phyloP scores from a whole-genome alignment of 2,888 invertebrate genomes.

The Epinotia demarniana region DNA sequence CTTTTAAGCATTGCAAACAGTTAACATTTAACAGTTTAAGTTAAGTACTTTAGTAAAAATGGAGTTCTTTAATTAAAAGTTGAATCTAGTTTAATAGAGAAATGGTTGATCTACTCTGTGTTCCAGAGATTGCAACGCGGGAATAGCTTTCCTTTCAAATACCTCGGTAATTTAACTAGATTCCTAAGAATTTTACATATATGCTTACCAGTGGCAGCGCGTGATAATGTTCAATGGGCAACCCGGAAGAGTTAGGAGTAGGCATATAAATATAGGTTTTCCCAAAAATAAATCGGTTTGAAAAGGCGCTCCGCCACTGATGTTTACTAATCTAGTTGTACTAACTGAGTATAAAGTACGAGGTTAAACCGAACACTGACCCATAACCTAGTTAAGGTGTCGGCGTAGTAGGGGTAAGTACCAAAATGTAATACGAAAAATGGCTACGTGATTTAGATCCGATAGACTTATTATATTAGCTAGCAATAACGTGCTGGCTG shows the following conservation, averaged over 20 bases:
- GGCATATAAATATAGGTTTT: too few relatives aligned
- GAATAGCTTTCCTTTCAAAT: background rate
- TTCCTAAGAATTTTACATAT: too few relatives aligned
- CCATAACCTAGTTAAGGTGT: constrained; percentile 7
- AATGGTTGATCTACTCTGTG: background rate
- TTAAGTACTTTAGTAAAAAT: background rate
- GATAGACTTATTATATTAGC: background rate
- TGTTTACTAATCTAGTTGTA: background rate
- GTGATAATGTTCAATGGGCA: too few relatives aligned
- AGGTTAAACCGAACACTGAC: constrained; percentile 2
- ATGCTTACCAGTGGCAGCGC: too few relatives aligned
- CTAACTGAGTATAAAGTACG: background rate
- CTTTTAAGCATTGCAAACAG: constrained; percentile 2
- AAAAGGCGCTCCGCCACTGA: background rate
- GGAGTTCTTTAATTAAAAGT: background rate
- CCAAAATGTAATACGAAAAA: background rate
- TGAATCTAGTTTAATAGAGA: background rate
- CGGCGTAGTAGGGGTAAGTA: background rate
- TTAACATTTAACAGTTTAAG: too few relatives aligned
- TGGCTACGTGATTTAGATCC: constrained; percentile 3
- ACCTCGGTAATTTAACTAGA: background rate
- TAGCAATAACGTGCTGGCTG: constrained; percentile 25
- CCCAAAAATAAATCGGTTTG: too few relatives aligned
- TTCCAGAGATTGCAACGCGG: background rate
- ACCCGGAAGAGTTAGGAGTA: too few relatives aligned